phyloP scores from a whole-genome alignment of 2,888 invertebrate genomes.

The Acanthosoma haemorrhoidale region DNA sequence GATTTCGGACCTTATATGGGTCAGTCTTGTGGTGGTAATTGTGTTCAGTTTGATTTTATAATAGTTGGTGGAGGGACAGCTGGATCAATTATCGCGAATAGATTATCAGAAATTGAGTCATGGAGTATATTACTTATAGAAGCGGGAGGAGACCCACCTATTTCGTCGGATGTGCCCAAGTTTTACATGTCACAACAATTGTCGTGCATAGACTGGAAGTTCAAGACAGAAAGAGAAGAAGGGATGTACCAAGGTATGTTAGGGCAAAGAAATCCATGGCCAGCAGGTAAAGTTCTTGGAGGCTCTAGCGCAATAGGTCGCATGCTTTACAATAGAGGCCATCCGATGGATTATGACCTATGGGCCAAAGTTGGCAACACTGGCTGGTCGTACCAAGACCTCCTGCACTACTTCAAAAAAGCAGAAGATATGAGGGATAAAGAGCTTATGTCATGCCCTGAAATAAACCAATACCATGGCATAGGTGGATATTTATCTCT shows the following conservation, averaged over 20 bases:
- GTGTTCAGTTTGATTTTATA: slow-evolving; percentile 34
- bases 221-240: slow-evolving; percentile 47
- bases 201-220: slow-evolving; percentile 47
- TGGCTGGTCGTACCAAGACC: slow-evolving; percentile 48
- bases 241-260: slow-evolving; percentile 41
- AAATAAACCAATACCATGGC: slow-evolving; percentile 28
- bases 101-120: slow-evolving; percentile 43
- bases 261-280: slow-evolving; percentile 42
- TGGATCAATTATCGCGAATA: slow-evolving; percentile 47
- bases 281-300: slow-evolving; percentile 49
- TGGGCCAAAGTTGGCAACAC: slow-evolving; percentile 45
- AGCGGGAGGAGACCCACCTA: slow-evolving; percentile 44
- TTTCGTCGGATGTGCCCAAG: slow-evolving; percentile 43
- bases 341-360: slow-evolving; percentile 45
- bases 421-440: slow-evolving; percentile 41
- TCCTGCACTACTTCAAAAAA: slow-evolving; percentile 46
- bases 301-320: slow-evolving; percentile 47
- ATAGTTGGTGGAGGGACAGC: slow-evolving; percentile 35
- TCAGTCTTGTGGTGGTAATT: slow-evolving; percentile 13
- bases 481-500: slow-evolving; percentile 32
- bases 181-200: slow-evolving; percentile 43
- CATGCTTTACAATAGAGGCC: slow-evolving; percentile 44
- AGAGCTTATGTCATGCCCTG: slow-evolving; percentile 16
- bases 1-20: slow-evolving; percentile 33
- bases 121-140: slow-evolving; percentile 44